Evolutionary conservation across 2,888 invertebrate genomes (phyloP), one percentile per base, ranked within the genome.

Genomic region (Caenorhabditis auriculariae): DNA sequence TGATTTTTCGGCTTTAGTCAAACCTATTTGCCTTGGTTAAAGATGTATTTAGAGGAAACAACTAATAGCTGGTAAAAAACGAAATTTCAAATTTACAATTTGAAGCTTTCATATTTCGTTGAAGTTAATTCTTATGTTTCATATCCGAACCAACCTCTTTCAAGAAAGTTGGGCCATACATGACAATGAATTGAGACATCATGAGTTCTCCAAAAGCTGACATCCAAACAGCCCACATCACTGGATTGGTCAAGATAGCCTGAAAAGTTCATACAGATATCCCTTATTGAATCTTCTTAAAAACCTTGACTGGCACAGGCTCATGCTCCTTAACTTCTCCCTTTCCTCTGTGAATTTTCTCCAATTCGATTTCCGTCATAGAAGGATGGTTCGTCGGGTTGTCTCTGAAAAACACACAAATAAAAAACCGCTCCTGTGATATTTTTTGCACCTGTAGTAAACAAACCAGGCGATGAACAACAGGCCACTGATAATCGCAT

Each of bases 171-270:
- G 74, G 65, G 27, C 72, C 72, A 47, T 72, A 74, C 64, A 72
- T 64, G 9, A 72, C 71, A 45, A 72, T 74, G 60, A 74, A 72
- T 48, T 74, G 74, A 12, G 70, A 70, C 70, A 72, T 72, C 72
- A 72, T 69, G 19, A 74, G 54, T 43, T 74, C 72, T 35, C 72
- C 74, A 48, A 74, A 71, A 15, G 74, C 72, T 0, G 74, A 70
- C 3, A 71, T 32, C 74, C 74, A 74, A 7, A 72, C 70, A 6
- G 71, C 65, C 58, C 70, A 62, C 63, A 74, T 72, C 21, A 72
- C 69, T 0, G 63, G 63, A 35, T 73, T 70, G 6, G 45, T 61
- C 50, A 73, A 49, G 43, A 73, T 73, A 15, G 61, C 62, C 50
- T 60, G 15, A 49, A 42, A 51, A 1, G 21, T 47, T 12, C 15